phyloP scores from a whole-genome alignment of 1,140 invertebrate genomes.

The Vollenhovia emeryi region DNA sequence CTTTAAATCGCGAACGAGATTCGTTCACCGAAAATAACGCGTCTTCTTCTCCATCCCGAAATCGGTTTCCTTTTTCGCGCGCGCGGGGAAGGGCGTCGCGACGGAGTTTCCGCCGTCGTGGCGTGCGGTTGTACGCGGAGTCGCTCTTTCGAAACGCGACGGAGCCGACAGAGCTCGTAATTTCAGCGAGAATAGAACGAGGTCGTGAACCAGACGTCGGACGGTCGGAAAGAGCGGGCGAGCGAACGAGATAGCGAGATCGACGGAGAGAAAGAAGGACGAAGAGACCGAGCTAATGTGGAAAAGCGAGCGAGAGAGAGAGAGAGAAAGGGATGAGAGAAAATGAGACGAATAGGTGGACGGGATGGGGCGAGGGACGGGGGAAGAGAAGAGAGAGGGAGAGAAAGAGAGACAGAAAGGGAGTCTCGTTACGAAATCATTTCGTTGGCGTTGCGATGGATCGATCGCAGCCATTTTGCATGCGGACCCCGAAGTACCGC shows the following conservation, averaged over 20 bases:
- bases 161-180: slow-evolving; percentile 68
- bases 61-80: neutral
- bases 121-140: slow-evolving; percentile 48
- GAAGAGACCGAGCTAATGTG: slow-evolving; percentile 10
- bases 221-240: slow-evolving; percentile 47
- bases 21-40: slow-evolving; percentile 28
- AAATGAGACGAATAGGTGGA: slow-evolving; percentile 38
- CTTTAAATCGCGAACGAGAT: neutral
- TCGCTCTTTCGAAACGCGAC: slow-evolving; percentile 48
- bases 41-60: neutral
- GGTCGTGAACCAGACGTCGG: slow-evolving; percentile 73
- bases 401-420: slow-evolving; percentile 14
- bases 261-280: slow-evolving; percentile 5
- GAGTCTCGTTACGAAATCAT: slow-evolving; percentile 71
- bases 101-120: slow-evolving; percentile 44
- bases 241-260: slow-evolving; percentile 27
- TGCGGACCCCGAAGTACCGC: slow-evolving; percentile 60
- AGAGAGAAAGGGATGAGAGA: slow-evolving; percentile 5
- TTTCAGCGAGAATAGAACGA: slow-evolving; percentile 74
- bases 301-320: neutral
- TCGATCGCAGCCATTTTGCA: slow-evolving; percentile 73
- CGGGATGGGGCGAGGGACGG: slow-evolving; percentile 40
- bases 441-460: slow-evolving; percentile 68
- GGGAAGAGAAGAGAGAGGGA: neutral
- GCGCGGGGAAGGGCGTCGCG: slow-evolving; percentile 28